These are phyloP conservation scores for Phyllotis vaccarum DNA, from an alignment of 2,797 vertebrate species.

Conservation along the genomic window DNA sequence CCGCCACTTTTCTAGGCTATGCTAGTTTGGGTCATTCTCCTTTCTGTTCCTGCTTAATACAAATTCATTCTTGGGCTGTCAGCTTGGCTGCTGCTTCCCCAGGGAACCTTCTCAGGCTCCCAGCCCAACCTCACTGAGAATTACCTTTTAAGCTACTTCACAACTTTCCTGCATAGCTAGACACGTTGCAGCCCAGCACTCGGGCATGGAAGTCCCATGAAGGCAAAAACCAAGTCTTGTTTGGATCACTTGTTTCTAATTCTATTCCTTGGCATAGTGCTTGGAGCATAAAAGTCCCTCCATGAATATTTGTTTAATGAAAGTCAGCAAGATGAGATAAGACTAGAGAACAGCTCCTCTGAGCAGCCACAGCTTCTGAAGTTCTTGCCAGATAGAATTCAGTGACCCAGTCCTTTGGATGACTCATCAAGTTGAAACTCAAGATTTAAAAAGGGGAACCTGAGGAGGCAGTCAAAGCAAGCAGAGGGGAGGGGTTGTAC, in stretches of 20 bases:
- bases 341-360: constrained; percentile 36
- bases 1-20: background rate
- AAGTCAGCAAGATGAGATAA: constrained; percentile 24
- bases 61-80: background rate
- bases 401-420: constrained; percentile 55
- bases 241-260: constrained; percentile 22
- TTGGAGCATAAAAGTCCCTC: constrained; percentile 31
- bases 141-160: background rate
- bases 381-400: constrained; percentile 58
- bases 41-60: background rate
- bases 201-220: background rate
- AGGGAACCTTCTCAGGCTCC: background rate
- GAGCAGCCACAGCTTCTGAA: constrained; percentile 2
- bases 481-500: constrained; percentile 74
- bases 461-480: constrained; percentile 77
- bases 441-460: constrained; percentile 78
- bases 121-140: background rate
- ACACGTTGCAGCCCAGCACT: background rate
- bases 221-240: background rate
- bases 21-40: background rate
- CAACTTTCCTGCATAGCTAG: background rate
- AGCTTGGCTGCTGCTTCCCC: background rate
- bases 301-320: constrained; percentile 25
- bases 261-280: background rate
- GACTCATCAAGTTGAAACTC: constrained; percentile 78